These are phyloP conservation scores for Parauchenoglanis punctatus DNA, from an alignment of 2,797 vertebrate genomes.

Conservation along the genomic window DNA sequence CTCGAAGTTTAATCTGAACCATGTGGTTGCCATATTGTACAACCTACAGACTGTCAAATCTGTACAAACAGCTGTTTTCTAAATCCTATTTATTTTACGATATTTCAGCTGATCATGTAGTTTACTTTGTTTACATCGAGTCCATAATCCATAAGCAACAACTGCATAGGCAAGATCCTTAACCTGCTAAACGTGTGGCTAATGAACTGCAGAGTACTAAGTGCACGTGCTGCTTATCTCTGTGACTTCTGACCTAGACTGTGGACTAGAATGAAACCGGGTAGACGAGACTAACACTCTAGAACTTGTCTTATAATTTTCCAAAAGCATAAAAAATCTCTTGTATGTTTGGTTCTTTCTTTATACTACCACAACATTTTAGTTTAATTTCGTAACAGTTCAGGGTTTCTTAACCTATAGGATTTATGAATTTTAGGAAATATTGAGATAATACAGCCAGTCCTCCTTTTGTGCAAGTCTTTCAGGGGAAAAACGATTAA, in stretches of 20 bases:
- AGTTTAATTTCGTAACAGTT: neutral
- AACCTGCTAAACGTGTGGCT: neutral
- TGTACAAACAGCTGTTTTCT: neutral
- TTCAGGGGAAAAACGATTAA: neutral
- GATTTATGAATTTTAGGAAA: neutral
- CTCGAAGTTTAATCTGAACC: too few relatives aligned
- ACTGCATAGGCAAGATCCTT: neutral
- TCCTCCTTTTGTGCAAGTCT: neutral
- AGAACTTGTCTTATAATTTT: neutral
- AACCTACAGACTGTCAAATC: neutral
- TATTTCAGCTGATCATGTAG: neutral
- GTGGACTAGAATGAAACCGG: neutral
- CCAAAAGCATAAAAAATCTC: neutral
- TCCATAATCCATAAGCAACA: too few relatives aligned
- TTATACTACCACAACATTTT: neutral
- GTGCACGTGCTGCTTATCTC: neutral
- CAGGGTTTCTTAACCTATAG: neutral
- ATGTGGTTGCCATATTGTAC: slow-evolving; percentile 25
- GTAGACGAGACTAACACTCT: neutral
- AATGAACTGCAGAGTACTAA: neutral
- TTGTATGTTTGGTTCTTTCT: neutral
- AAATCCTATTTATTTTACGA: neutral
- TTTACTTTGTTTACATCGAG: neutral
- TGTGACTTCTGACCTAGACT: neutral
- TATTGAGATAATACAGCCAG: neutral